Conservation (phyloP, 1,140 invertebrate species). For the Orchesella cincta region DNA sequence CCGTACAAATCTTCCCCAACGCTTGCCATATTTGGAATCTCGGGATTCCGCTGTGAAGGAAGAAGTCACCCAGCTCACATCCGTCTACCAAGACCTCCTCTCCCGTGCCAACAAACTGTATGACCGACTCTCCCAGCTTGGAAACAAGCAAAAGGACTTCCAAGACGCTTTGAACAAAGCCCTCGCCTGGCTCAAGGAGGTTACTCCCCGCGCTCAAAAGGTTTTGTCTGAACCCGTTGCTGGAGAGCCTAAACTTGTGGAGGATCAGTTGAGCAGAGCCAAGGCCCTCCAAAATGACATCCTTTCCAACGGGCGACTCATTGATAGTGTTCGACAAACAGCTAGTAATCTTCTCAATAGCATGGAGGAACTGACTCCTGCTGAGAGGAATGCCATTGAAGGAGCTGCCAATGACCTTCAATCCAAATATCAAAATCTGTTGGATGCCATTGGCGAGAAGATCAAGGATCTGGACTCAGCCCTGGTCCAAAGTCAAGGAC, state of each 20-base stretch:
- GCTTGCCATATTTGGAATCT: slow-evolving; percentile 74
- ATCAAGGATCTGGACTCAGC: slow-evolving; percentile 84
- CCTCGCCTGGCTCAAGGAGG: slow-evolving; percentile 76
- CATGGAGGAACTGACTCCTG: slow-evolving; percentile 75
- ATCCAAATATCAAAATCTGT: slow-evolving; percentile 74
- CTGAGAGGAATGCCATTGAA: slow-evolving; percentile 75
- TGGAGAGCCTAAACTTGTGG: slow-evolving; percentile 81
- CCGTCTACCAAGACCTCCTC: slow-evolving; percentile 71
- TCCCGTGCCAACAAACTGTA: slow-evolving; percentile 77
- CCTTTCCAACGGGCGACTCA: slow-evolving; percentile 76
- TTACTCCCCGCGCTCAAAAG: slow-evolving; percentile 61
- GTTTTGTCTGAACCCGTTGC: slow-evolving; percentile 78
- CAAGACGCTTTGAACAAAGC: slow-evolving; percentile 81
- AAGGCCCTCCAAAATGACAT: slow-evolving; percentile 85
- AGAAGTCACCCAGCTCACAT: slow-evolving; percentile 64
- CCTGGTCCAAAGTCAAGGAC: slow-evolving; percentile 87
- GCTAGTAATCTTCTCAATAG: slow-evolving; percentile 65
- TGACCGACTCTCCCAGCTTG: slow-evolving; percentile 74
- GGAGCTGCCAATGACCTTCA: slow-evolving; percentile 74
- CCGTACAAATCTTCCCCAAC: slow-evolving; percentile 75
- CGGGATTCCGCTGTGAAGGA: slow-evolving; percentile 70
- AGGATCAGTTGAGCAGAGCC: slow-evolving; percentile 81
- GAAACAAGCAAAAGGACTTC: slow-evolving; percentile 77
- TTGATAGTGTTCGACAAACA: slow-evolving; percentile 75
- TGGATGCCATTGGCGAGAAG: slow-evolving; percentile 70